Percentiles rank a stretch among this genome's conserved stretches.
These are phyloP conservation scores for Lasioglossum villosulum DNA, from an alignment of 2,888 invertebrate genomes.

Conservation along the genomic window DNA sequence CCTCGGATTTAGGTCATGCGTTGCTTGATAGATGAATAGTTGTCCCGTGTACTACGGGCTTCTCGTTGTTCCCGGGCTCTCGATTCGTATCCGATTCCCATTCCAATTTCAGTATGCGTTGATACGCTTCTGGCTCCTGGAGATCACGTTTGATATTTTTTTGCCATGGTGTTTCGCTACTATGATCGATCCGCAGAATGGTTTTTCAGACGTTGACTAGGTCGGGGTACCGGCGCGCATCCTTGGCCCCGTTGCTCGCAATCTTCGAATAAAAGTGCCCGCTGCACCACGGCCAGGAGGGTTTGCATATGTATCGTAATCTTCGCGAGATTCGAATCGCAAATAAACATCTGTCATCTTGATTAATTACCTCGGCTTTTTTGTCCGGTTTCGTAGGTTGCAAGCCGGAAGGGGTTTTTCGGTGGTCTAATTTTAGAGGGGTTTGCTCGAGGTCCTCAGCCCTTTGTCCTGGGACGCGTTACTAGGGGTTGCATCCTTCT, in stretches of 20 bases:
- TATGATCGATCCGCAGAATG: background rate
- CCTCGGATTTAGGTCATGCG: slow-evolving; percentile 64
- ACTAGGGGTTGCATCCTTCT: slow-evolving; percentile 33
- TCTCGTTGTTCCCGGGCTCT: background rate
- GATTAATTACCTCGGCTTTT: background rate
- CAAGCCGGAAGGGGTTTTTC: background rate
- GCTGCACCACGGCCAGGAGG: slow-evolving; percentile 40
- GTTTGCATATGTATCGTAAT: slow-evolving; percentile 24
- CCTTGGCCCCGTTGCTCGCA: slow-evolving; percentile 60
- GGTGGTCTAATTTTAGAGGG: background rate
- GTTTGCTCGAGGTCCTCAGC: background rate
- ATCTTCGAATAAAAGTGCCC: slow-evolving; percentile 57
- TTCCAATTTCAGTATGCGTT: background rate
- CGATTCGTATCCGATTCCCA: background rate
- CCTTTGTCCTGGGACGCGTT: slow-evolving; percentile 21
- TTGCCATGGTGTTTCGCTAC: background rate
- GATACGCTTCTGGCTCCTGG: background rate
- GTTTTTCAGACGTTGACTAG: slow-evolving; percentile 39
- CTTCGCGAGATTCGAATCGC: background rate
- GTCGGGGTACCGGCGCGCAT: slow-evolving; percentile 53
- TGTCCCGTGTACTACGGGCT: slow-evolving; percentile 8
- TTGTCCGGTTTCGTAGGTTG: background rate
- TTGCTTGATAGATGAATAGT: slow-evolving; percentile 32
- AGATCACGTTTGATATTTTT: background rate
- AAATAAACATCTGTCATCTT: background rate